A percentile compares a stretch with the other conserved stretches of the same genome.
phyloP scores from a whole-genome alignment of 1,140 invertebrate genomes.

The Drosophila lowei region DNA sequence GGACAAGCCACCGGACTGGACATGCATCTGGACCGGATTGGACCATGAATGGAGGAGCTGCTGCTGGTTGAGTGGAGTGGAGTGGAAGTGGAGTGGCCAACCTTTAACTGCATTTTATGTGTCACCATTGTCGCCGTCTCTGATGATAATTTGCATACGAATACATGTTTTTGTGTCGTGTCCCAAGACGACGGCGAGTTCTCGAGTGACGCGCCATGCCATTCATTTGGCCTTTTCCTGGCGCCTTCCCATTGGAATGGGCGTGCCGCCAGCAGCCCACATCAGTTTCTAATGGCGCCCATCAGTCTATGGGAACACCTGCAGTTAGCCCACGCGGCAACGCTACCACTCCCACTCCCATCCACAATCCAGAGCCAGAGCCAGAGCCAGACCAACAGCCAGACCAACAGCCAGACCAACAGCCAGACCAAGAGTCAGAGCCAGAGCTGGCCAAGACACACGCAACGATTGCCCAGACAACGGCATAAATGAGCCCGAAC shows the following conservation, averaged over 20 bases:
- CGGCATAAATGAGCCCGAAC: constrained; percentile 31
- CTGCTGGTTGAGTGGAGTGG: too few relatives aligned
- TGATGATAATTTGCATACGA: constrained; percentile 45
- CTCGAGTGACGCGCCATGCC: background rate
- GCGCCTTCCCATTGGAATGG: constrained; percentile 65
- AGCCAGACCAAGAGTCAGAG: too few relatives aligned
- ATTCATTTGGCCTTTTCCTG: constrained; percentile 29
- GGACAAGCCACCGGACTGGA: constrained; percentile 12
- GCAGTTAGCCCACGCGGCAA: constrained; percentile 59
- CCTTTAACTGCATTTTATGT: constrained; percentile 75
- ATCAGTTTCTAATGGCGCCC: constrained; percentile 60
- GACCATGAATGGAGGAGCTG: background rate
- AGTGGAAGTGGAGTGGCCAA: constrained; percentile 31
- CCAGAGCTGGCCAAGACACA: constrained; percentile 2
- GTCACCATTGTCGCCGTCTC: constrained; percentile 54
- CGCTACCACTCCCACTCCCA: constrained; percentile 13
- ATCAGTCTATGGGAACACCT: constrained; percentile 75
- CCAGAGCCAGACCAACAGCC: too few relatives aligned
- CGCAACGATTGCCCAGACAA: constrained; percentile 42
- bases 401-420: too few relatives aligned
- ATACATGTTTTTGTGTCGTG: constrained; percentile 14
- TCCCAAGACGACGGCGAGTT: constrained; percentile 6
- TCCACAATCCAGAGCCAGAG: constrained; percentile 14
- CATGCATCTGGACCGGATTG: constrained; percentile 19
- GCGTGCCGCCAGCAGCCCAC: constrained; percentile 52